Percentiles rank a stretch among this genome's conserved stretches.
Evolutionary conservation across 2,113 vertebrate genomes (phyloP).

Genomic region (Coptodon rendalli): DNA sequence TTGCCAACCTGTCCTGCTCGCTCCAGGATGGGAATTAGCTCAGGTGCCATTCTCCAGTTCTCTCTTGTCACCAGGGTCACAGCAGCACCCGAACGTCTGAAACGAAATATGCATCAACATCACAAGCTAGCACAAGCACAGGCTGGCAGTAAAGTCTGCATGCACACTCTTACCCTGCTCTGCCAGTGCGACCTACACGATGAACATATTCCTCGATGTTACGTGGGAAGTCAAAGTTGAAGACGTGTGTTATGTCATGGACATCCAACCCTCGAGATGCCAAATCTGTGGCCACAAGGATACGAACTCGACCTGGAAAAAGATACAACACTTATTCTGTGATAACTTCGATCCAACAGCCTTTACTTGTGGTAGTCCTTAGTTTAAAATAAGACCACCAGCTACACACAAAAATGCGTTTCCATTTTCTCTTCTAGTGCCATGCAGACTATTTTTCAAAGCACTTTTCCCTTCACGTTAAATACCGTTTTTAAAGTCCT

Average conservation of each 20-base stretch:
- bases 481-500: constrained; percentile 86
- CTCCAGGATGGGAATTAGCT: constrained; percentile 87
- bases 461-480: background rate
- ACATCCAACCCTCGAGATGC: constrained; percentile 94
- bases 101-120: background rate
- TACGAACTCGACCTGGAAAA: constrained; percentile 81
- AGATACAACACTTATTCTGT: background rate
- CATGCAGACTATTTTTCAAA: background rate
- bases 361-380: rapidly evolving
- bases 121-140: rapidly evolving
- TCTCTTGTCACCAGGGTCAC: constrained; percentile 85
- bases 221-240: constrained; percentile 93
- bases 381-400: background rate
- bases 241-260: constrained; percentile 87
- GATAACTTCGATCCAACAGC: background rate
- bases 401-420: rapidly evolving
- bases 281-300: constrained; percentile 91
- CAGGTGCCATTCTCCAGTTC: constrained; percentile 84
- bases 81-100: constrained; percentile 80
- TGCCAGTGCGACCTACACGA: constrained; percentile 89
- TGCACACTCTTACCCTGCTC: constrained; percentile 79
- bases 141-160: background rate
- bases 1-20: constrained; percentile 81
- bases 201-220: constrained; percentile 97
- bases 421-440: background rate